Percentiles rank a stretch among this genome's conserved stretches.
These are phyloP conservation scores for Pelvicachromis taeniatus DNA, from an alignment of 2,113 vertebrate species.

Conservation along the genomic window DNA sequence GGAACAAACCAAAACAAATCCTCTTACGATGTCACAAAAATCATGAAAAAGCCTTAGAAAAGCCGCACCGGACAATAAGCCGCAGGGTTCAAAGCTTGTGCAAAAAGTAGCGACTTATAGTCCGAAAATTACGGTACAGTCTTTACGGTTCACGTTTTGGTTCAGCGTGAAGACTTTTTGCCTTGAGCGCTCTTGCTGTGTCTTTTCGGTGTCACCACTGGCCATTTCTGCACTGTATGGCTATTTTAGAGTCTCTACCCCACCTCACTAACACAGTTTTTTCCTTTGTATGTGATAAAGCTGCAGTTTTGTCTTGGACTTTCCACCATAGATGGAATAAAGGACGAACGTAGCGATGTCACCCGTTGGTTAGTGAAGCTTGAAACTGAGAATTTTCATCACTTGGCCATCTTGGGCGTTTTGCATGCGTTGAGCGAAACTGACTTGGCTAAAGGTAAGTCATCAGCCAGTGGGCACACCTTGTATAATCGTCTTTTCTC, in stretches of 20 bases:
- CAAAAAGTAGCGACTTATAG: too few relatives aligned
- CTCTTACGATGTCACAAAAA: too few relatives aligned
- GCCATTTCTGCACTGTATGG: background rate
- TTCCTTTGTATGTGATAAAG: background rate
- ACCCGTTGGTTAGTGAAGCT: rapidly evolving
- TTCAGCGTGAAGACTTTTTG: background rate
- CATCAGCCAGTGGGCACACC: background rate
- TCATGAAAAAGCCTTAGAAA: too few relatives aligned
- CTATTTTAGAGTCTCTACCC: background rate
- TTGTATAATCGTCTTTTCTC: rapidly evolving
- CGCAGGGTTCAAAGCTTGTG: too few relatives aligned
- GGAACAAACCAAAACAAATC: too few relatives aligned
- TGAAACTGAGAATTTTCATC: rapidly evolving
- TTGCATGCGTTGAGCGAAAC: rapidly evolving
- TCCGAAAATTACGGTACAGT: too few relatives aligned
- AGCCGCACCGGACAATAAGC: too few relatives aligned
- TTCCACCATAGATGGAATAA: background rate
- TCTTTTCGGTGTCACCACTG: background rate
- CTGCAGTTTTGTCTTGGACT: background rate
- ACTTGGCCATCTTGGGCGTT: background rate
- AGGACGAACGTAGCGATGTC: rapidly evolving
- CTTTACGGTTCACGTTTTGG: background rate
- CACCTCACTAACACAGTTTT: background rate
- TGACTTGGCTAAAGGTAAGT: background rate
- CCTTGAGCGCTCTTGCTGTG: rapidly evolving